Evolutionary conservation across 2,888 invertebrate genomes (phyloP).

Genomic region (Drosophila borborema): DNA sequence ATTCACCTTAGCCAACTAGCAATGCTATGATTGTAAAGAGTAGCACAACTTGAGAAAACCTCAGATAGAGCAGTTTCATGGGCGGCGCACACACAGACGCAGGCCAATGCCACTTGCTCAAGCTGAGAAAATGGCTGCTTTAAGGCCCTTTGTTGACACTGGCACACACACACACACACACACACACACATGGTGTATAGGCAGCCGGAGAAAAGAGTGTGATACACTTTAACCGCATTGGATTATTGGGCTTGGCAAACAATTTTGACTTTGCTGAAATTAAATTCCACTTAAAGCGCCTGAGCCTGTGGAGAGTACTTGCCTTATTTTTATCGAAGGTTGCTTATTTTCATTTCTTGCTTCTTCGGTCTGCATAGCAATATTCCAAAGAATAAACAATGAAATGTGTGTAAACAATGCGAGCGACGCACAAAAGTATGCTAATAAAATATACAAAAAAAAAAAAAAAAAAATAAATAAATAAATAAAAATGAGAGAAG

Average conservation of each 20-base stretch:
- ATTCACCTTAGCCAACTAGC: not conserved
- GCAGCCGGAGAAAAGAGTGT: conserved; percentile 11
- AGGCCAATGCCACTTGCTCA: conserved; percentile 46
- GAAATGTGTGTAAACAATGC: conserved; percentile 62
- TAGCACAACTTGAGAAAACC: conserved; percentile 14
- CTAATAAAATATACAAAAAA: conserved; percentile 16
- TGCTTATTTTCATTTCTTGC: conserved; percentile 28
- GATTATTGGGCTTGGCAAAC: conserved; percentile 63
- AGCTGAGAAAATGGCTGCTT: conserved; percentile 41
- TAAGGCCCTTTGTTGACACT: conserved; percentile 58
- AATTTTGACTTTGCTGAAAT: conserved; percentile 63
- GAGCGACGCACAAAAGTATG: conserved; percentile 51
- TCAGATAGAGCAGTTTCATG: conserved; percentile 12
- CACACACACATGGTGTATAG: conserved; percentile 5
- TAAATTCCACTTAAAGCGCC: conserved; percentile 47
- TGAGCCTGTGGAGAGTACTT: not conserved
- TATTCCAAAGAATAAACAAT: conserved; percentile 57
- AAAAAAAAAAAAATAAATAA: too few relatives aligned
- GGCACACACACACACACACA: conserved; percentile 20
- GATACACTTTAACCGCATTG: conserved; percentile 62
- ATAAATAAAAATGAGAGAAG: too few relatives aligned
- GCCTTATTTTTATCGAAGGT: conserved; percentile 12
- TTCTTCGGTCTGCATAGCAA: conserved; percentile 17
- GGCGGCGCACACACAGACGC: conserved; percentile 19
- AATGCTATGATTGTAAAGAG: conserved; percentile 18